phyloP scores from a whole-genome alignment of 2,113 vertebrate genomes.

The Austrofundulus limnaeus region DNA sequence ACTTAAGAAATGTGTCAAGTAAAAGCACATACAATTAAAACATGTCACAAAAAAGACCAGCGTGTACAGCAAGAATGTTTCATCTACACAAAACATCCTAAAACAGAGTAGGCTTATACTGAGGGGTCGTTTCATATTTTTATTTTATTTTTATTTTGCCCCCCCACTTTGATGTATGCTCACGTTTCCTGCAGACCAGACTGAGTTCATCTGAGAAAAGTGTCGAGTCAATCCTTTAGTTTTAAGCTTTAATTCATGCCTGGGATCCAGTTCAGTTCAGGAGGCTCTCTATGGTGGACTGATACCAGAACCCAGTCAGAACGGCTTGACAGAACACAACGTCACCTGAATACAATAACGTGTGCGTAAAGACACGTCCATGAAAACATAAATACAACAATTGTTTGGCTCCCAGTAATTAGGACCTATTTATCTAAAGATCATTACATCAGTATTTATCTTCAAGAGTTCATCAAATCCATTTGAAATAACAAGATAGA shows the following conservation, averaged over 20 bases:
- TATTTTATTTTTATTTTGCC: constrained; percentile 65
- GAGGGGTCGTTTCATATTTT: constrained; percentile 74
- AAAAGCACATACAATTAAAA: constrained; percentile 99
- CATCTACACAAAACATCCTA: constrained; percentile 99
- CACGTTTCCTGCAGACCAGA: too few species aligned
- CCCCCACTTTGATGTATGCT: too few species aligned
- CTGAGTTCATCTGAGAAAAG: constrained; percentile 17
- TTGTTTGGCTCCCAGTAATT: constrained; percentile 71
- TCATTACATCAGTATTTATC: constrained; percentile 70
- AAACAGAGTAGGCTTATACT: constrained; percentile 83
- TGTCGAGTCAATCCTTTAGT: constrained; percentile 46
- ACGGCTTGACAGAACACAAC: constrained; percentile 75
- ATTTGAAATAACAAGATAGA: constrained; percentile 66
- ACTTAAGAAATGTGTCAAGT: constrained; percentile 97
- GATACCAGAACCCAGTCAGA: constrained; percentile 56
- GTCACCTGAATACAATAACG: constrained; percentile 76
- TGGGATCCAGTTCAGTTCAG: constrained; percentile 37
- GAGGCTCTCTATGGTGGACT: constrained; percentile 41
- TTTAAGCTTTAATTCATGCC: constrained; percentile 68
- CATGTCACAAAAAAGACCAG: constrained; percentile 97
- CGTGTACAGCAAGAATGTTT: constrained; percentile 94
- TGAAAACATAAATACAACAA: constrained; percentile 72
- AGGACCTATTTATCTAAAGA: constrained; percentile 66
- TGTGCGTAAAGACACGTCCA: constrained; percentile 65
- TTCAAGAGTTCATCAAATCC: constrained; percentile 64